Evolutionary conservation across 2,113 vertebrate genomes (phyloP).

Genomic region (Hyperopisus bebe): DNA sequence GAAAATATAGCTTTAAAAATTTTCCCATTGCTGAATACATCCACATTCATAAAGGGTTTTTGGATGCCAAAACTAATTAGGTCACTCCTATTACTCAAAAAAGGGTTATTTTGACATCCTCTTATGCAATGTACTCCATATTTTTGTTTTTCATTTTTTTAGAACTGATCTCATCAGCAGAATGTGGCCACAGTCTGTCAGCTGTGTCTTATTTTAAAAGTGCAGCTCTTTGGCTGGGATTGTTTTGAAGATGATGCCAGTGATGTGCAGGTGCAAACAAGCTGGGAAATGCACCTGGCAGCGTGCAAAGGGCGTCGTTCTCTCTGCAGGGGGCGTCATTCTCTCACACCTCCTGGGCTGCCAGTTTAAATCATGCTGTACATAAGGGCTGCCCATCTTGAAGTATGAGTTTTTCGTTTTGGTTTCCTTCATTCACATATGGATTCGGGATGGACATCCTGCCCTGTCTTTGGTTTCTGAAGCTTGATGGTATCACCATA

Average conservation of each 20-base stretch:
- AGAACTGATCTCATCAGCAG: neutral
- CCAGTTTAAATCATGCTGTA: neutral
- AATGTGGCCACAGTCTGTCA: neutral
- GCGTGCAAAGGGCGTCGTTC: no score
- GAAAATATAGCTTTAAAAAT: neutral
- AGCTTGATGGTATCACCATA: neutral
- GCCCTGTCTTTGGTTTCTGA: neutral
- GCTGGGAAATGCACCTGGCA: neutral
- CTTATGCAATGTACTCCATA: neutral
- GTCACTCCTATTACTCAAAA: neutral
- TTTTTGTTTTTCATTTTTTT: neutral
- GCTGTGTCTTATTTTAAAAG: neutral
- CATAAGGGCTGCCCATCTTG: neutral
- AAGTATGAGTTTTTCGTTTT: neutral
- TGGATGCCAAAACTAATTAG: neutral
- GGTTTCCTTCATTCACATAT: neutral
- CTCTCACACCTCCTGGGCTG: neutral
- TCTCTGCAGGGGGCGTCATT: neutral
- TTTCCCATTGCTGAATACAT: neutral
- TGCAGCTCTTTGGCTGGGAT: neutral
- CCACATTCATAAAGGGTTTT: neutral
- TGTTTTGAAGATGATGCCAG: neutral
- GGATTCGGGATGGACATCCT: neutral
- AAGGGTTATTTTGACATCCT: neutral
- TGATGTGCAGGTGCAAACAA: neutral